Evolutionary conservation across 1,140 invertebrate genomes (phyloP), one percentile per base, ranked within the genome.

Genomic region (Diuraphis noxia): DNA sequence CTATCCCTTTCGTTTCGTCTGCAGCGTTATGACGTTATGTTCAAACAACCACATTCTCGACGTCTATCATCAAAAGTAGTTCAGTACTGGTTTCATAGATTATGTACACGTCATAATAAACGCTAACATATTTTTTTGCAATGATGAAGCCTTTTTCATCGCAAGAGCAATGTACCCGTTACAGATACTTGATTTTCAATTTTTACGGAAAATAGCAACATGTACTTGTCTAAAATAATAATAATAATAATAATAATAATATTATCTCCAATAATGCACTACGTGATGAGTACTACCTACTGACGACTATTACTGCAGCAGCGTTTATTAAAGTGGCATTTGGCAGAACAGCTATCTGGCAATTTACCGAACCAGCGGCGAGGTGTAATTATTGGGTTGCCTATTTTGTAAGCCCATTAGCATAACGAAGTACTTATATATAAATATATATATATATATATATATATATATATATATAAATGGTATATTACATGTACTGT

Each of bases 1-100:
- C 43, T 46, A 49, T 90, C 88, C 88, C 88, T 90, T 90, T 90
- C 88, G 72, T 90, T 90, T 72, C 63, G 38, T 21, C 40, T n/a
- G 40, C 19, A 38, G 17, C 38, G 38, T 30, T 3, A 36, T 2
- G 17, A 9, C 40, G 40, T 38, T 84, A 19, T 36, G 34, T 23
- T 23, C 46, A 9, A 52, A 86, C 46, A 8, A 21, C 36, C 34
- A 30, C 43, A 52, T 21, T 86, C 21, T 86, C 43, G n/a, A 46
- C 56, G n/a, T 34, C 41, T 1, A 23, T 88, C 56, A 52, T 25
- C 21, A n/a, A 90, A 90, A 90, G 72, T 41, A 81, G 72, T 90
- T 90, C n/a, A 23, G 88, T 77, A 88, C 87, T 56, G 87, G 87
- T 88, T 88, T 88, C 6, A 4, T 21, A 30, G 25, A 56, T 13